Base-by-base conservation (phyloP, 2,888 invertebrate genomes). In the Theodoxus fluviatilis region DNA sequence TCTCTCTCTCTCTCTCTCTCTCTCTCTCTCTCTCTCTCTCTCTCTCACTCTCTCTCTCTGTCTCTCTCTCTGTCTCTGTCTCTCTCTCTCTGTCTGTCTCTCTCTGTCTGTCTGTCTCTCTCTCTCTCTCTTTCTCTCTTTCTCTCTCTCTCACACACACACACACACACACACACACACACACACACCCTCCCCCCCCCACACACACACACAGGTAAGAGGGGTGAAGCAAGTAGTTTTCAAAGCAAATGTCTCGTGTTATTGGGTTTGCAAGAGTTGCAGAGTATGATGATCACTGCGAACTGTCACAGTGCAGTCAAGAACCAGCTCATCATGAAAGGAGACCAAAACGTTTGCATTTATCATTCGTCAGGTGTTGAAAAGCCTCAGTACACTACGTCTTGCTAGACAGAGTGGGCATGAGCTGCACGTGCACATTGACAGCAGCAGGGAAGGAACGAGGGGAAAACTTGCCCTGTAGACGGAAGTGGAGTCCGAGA, bases 401-500 rank as follows among this genome's bases (percentile, higher is more conserved):
- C n/a, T 28, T 25, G 57, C 12, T 12, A 6, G 9, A 52, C 6
- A 52, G 9, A n/a, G n/a, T 12, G 43, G 18, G 9, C 43, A 43
- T 43, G 18, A 43, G 7, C 22, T 63, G 7, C 31, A 9, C 31
- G 7, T 22, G 12, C 12, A 31, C 18, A 37, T 35, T 40, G 15
- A 59, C 15, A 59, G 28, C 18, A n/a, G 7, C 15, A 4, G 18
- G 59, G 3, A 43, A 25, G 43, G 15, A 40, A 22, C 12, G 28
- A 38, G n/a, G 28, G 25, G 15, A 25, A 64, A 18, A 71, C 75
- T 74, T 71, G 79, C 79, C 70, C 66, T 75, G 69, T 80, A 80
- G 1, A 70, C 43, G 18, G 71, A 59, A 2, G 65, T 70, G 22
- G 65, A 52, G 40, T 79, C 79, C 3, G 74, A 59, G 69, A 76